Evolutionary conservation across 2,113 vertebrate genomes (phyloP).

Genomic region (Orycteropus afer): DNA sequence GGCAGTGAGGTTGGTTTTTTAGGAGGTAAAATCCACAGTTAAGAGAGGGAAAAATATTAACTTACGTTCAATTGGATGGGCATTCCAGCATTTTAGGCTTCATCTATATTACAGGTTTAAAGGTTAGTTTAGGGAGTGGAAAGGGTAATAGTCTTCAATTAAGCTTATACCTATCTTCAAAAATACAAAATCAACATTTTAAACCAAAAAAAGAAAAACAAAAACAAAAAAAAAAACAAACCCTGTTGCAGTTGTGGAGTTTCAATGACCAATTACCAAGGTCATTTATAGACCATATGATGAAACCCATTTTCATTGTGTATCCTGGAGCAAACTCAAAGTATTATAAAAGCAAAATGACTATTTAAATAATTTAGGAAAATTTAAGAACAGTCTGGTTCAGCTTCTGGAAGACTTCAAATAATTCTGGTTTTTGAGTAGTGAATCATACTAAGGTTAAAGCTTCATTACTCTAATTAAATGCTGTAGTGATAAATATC

Average conservation of each 20-base stretch:
- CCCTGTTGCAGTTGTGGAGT: not conserved
- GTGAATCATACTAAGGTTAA: constrained; percentile 30
- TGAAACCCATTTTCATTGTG: not conserved
- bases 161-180: not conserved
- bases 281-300: not conserved
- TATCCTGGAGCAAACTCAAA: constrained; percentile 3
- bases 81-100: not conserved
- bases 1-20: too few species aligned
- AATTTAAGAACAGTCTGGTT: constrained; percentile 46
- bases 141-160: not conserved
- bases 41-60: not conserved
- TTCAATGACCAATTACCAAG: not conserved
- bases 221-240: too few species aligned
- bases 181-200: not conserved
- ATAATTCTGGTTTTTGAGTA: not conserved
- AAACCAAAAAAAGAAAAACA: not conserved
- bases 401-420: not conserved
- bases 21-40: not conserved
- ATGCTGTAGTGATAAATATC: not conserved
- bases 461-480: constrained; percentile 43
- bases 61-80: not conserved
- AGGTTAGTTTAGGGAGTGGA: not conserved
- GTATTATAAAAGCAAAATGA: not conserved
- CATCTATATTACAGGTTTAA: not conserved
- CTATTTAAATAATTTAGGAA: not conserved